Conservation (phyloP, 1,140 invertebrate species). For the Ceratina japonica region DNA sequence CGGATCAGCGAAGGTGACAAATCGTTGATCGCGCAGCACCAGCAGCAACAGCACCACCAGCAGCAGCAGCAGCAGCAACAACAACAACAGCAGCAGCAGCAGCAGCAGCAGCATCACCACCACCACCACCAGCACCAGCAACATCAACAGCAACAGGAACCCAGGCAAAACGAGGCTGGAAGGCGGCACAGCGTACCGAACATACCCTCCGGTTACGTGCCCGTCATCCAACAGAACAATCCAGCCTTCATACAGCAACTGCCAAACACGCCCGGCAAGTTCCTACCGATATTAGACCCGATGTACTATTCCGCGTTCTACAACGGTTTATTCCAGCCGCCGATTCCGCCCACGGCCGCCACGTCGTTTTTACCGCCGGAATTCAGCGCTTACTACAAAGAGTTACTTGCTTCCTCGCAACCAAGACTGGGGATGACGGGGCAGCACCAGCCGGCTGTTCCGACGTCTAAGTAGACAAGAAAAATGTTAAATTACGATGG, state of each 20-base stretch:
- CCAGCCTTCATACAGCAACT: slow-evolving; percentile 68
- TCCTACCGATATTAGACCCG: slow-evolving; percentile 75
- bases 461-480: slow-evolving; percentile 75
- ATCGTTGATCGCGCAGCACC: slow-evolving; percentile 37
- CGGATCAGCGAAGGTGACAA: slow-evolving; percentile 9
- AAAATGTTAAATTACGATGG: slow-evolving; percentile 17
- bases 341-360: slow-evolving; percentile 63
- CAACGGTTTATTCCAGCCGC: slow-evolving; percentile 74
- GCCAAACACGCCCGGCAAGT: slow-evolving; percentile 71
- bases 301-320: slow-evolving; percentile 77
- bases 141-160: slow-evolving; percentile 55
- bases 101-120: slow-evolving; percentile 54
- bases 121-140: slow-evolving; percentile 56
- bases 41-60: slow-evolving; percentile 56
- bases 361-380: slow-evolving; percentile 73
- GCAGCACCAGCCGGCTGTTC: slow-evolving; percentile 73
- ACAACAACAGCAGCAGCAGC: slow-evolving; percentile 58
- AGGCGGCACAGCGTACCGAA: slow-evolving; percentile 73
- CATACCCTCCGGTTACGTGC: slow-evolving; percentile 68
- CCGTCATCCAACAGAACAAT: slow-evolving; percentile 60
- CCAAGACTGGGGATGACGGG: slow-evolving; percentile 73
- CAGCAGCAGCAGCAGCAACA: slow-evolving; percentile 58
- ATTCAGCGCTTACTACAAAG: slow-evolving; percentile 77
- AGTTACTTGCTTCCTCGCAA: slow-evolving; percentile 74
- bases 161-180: slow-evolving; percentile 50